phyloP scores from a whole-genome alignment of 1,140 invertebrate genomes.

The Elymnias hypermnestra region DNA sequence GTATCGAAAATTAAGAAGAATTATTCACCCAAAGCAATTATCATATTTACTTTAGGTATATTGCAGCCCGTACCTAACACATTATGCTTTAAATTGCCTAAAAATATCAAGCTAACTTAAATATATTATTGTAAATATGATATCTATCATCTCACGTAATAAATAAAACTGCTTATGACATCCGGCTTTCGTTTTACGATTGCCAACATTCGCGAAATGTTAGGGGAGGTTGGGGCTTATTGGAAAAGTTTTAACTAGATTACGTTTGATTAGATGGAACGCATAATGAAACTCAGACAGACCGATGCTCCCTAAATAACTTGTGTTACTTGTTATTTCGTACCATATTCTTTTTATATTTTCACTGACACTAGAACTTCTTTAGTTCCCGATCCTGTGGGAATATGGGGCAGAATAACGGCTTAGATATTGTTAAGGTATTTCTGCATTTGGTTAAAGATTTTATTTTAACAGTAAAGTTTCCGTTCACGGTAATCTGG shows the following conservation, averaged over 20 bases:
- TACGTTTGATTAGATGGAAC: conserved; percentile 52
- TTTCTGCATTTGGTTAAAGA: too few species aligned
- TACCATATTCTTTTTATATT: not conserved
- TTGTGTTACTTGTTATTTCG: conserved; percentile 18
- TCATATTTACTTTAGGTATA: too few species aligned
- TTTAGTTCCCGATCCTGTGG: too few species aligned
- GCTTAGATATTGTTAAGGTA: too few species aligned
- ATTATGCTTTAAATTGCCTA: too few species aligned
- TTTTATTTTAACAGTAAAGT: too few species aligned
- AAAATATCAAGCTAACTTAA: too few species aligned
- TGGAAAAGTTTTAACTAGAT: conserved; percentile 73
- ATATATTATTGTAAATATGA: too few species aligned
- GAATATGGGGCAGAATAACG: not conserved
- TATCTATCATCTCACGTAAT: conserved; percentile 13
- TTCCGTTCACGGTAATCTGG: too few species aligned
- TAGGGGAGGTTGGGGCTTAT: conserved; percentile 57
- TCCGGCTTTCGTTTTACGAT: conserved; percentile 30
- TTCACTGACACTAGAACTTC: not conserved
- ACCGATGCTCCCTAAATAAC: conserved; percentile 15
- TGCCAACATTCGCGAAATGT: conserved; percentile 39
- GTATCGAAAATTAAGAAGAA: too few species aligned
- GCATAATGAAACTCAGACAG: conserved; percentile 24
- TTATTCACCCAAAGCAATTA: too few species aligned
- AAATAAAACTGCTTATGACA: conserved; percentile 22
- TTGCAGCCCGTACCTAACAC: too few species aligned